Evolutionary conservation across 2,888 invertebrate genomes (phyloP), one percentile per base, ranked within the genome.

Genomic region (Myopa testacea): DNA sequence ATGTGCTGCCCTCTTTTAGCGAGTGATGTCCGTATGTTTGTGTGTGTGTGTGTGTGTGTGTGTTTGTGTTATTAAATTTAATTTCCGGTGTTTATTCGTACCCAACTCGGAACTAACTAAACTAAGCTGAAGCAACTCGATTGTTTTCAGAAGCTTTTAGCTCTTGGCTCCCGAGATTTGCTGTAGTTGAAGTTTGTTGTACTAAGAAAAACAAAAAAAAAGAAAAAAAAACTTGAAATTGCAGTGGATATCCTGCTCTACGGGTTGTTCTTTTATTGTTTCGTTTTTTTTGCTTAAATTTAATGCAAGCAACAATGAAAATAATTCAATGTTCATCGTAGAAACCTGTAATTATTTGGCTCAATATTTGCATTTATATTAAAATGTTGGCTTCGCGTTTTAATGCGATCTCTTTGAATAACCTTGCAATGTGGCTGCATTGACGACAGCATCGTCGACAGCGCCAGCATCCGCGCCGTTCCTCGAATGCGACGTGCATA

Each of bases 61-160:
- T 34, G 70, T 69, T 58, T 71, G 75, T 78, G 65, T 77, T 19
- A 19, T 14, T 50, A 65, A 74, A 74, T 74, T 74, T 74, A 74
- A 74, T 74, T 74, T 74, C 74, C 74, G 74, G 74, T 55, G 34
- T 74, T 74, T 76, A 60, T 75, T 14, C 52, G 10, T 12, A 50
- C 50, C 16, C 58, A 58, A 58, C n/a, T n/a, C 58, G n/a, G 58
- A 45, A 45, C 45, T 8, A 45, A 45, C 6, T 45, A 45, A 45
- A 45, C 45, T 45, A 45, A 45, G 45, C 10, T 45, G 3, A 45
- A 45, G 45, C 45, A 45, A 45, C 45, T 6, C 45, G 45, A 45
- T 45, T 8, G 45, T 45, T 45, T 45, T 10, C 45, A 6, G 7
- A 10, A 45, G 45, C 0, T 45, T 45, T 45, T 45, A 45, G 45